Evolutionary conservation across 2,797 vertebrate species (phyloP), one percentile per base, ranked within the genome.

Genomic region (Neomorphus geoffroyi): DNA sequence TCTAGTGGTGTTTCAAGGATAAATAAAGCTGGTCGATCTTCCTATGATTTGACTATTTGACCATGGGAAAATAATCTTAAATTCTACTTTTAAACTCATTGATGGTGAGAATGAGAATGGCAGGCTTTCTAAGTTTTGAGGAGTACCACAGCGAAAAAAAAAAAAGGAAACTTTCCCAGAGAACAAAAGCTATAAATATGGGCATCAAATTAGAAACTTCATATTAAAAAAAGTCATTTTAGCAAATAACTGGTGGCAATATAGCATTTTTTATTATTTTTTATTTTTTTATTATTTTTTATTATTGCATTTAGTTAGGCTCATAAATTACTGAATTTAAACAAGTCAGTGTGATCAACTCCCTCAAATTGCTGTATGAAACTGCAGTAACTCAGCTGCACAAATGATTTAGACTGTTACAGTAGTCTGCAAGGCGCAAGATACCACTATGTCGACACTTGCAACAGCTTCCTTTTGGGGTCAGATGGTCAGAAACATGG

Each of bases 131-230:
- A 58, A 53, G 5, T 7, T 72, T 48, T 43, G 13, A 69, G 53
- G 51, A 37, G 8, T 35, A 33, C 1, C 8, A n/a, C 8, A 39
- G 10, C 3, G 32, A 27, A 51, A 51, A 51, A 50, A 61, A n/a
- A 27, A 45, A 23, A 75, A 45, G 19, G 4, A 79, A 45, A 15
- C 48, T 45, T 28, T 79, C 18, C 35, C 39, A 86, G 61, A 91
- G 54, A 84, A 88, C 1, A 32, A 66, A 73, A 57, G 28, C 30
- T 81, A 24, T 16, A 37, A 54, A 45, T 54, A 50, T 73, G 19
- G 7, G 27, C 75, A 87, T 86, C 78, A 86, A 33, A 56, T 94
- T 80, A 80, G 12, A 93, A 73, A 95, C 48, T 93, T 93, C 80
- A 61, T 62, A 75, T 48, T 24, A 85, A 86, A 92, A 70, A 7